These are phyloP conservation scores for Patella vulgata DNA, from an alignment of 1,140 invertebrate species.

Conservation along the genomic window DNA sequence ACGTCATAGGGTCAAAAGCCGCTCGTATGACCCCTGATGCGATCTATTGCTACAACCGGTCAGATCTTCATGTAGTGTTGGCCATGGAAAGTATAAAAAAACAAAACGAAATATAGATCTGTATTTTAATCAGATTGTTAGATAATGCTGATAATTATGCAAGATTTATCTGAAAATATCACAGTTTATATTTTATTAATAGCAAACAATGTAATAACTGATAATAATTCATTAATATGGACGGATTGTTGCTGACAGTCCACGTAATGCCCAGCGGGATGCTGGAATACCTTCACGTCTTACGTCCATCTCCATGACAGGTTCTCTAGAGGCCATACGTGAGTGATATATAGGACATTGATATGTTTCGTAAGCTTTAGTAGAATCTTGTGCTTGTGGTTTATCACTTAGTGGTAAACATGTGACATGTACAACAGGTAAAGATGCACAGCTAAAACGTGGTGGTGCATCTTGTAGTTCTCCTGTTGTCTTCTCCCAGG, in stretches of 20 bases:
- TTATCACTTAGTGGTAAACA: constrained; percentile 63
- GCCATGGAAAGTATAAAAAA: no score
- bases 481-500: constrained; percentile 66
- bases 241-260: constrained; percentile 62
- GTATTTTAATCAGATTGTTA: no score
- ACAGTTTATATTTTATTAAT: no score
- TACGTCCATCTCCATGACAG: constrained; percentile 64
- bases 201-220: no score
- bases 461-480: constrained; percentile 63
- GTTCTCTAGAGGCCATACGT: constrained; percentile 47
- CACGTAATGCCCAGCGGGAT: constrained; percentile 62
- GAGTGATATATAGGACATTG: constrained; percentile 63
- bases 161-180: no score
- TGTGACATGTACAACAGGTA: constrained; percentile 65
- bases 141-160: no score
- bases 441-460: constrained; percentile 48
- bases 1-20: no score
- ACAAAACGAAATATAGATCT: no score
- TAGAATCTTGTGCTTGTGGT: constrained; percentile 47
- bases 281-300: constrained; percentile 56
- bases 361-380: constrained; percentile 54
- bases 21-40: no score
- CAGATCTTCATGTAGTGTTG: no score
- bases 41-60: no score
- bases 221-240: no score